Base-by-base conservation (phyloP, 2,888 invertebrate species). In the Octodonta nipae region DNA sequence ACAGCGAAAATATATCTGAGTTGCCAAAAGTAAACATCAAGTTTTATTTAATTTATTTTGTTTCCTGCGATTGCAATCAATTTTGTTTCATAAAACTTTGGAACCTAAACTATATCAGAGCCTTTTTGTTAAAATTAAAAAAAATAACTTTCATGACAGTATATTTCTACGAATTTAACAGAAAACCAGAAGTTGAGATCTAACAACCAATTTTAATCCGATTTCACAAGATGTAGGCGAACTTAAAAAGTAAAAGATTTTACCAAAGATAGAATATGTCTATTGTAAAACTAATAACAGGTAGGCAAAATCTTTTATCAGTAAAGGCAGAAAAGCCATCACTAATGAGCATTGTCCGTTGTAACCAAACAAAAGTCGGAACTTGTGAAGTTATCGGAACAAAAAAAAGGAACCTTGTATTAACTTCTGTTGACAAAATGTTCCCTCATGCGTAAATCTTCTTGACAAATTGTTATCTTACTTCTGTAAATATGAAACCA, bases 341-440 rank as follows among this genome's bases (percentile, higher is more conserved):
- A 47, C 52, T 54, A 55, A 55, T 55, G 52, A 52, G 47, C 41
- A 51, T 50, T 50, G 52, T 54, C 26, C 37, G 30, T 33, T 38
- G 34, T 38, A 17, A 26, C 42, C n/a, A 40, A 42, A 42, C 42
- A 40, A 35, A 35, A 36, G 40, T 37, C 49, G 49, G 49, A 27
- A 22, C 38, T 30, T 46, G 35, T 46, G 47, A 46, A 34, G 40
- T 42, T 10, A 15, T 7, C 30, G 26, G 32, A 28, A 52, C 51
- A 50, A 52, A 54, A 49, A 47, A 47, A 44, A 43, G 46, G 44
- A 46, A 48, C 47, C 44, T 36, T 30, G 49, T 44, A 52, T 55
- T 55, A 55, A 54, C 55, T 55, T 52, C 45, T 17, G 17, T 41
- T 42, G 44, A 47, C 48, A 48, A 49, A 46, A 41, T 34, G 33